Conservation (phyloP, 2,113 vertebrate genomes). For the Phoxinus phoxinus region DNA sequence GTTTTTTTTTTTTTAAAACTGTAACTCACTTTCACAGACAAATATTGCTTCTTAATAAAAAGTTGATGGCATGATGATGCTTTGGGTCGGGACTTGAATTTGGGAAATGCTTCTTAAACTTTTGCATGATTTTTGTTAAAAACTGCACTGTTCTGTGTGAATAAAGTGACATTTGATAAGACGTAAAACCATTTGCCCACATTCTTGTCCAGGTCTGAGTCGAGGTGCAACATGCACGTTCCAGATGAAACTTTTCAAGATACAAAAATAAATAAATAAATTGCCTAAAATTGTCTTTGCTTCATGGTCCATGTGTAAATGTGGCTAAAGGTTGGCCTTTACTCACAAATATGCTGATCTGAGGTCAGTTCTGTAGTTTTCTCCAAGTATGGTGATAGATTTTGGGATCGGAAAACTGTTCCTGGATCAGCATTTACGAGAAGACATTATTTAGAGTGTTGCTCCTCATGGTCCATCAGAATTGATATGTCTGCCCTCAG, state of each 20-base stretch:
- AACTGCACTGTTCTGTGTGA: neutral
- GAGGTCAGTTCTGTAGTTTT: conserved; percentile 6
- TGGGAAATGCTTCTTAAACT: too few relatives aligned
- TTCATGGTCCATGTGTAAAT: conserved; percentile 14
- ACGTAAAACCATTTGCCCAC: neutral
- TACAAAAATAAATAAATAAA: neutral
- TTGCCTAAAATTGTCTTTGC: neutral
- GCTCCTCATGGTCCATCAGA: conserved; percentile 64
- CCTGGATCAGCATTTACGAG: conserved; percentile 22
- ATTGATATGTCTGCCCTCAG: conserved; percentile 59
- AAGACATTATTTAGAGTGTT: neutral
- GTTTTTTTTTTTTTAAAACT: too few relatives aligned
- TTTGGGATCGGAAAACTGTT: neutral
- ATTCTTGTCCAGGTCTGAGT: neutral
- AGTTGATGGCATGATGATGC: too few relatives aligned
- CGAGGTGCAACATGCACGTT: neutral
- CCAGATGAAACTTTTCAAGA: neutral
- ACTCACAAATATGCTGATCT: conserved; percentile 11
- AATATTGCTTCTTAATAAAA: too few relatives aligned
- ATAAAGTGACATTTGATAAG: neutral
- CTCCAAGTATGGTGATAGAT: neutral
- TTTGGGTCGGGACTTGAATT: too few relatives aligned
- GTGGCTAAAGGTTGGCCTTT: conserved; percentile 14
- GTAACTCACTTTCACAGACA: too few relatives aligned
- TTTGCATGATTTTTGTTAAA: neutral